Conservation (phyloP, 1,140 invertebrate genomes). For the Calliopsis andreniformis region DNA sequence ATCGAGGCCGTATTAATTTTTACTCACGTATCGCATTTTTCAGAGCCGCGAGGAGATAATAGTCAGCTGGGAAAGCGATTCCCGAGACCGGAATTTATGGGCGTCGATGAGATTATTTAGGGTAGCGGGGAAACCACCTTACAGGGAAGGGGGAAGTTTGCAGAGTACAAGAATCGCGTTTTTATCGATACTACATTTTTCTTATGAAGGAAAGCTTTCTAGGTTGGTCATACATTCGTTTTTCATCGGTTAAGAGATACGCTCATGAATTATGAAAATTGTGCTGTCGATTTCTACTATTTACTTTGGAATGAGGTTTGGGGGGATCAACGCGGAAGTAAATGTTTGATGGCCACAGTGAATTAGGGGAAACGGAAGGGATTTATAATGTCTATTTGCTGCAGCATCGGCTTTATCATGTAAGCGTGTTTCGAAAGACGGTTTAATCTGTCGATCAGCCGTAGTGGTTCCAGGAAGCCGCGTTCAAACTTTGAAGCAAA, state of each 20-base stretch:
- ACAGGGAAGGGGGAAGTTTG: neutral
- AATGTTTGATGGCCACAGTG: slow-evolving; percentile 39
- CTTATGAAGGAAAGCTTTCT: too few species aligned
- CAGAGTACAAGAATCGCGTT: neutral
- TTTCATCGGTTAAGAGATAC: too few species aligned
- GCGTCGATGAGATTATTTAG: slow-evolving; percentile 20
- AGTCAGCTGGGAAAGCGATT: neutral
- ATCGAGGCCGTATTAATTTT: slow-evolving; percentile 33
- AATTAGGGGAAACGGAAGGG: slow-evolving; percentile 13
- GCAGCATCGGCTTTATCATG: slow-evolving; percentile 5
- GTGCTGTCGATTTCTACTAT: slow-evolving; percentile 1
- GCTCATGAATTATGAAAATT: slow-evolving; percentile 28
- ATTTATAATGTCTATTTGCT: slow-evolving; percentile 30
- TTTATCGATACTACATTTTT: slow-evolving; percentile 21
- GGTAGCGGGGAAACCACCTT: neutral
- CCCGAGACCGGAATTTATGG: slow-evolving; percentile 19
- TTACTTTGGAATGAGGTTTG: slow-evolving; percentile 29
- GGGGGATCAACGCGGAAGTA: slow-evolving; percentile 26
- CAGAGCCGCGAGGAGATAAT: slow-evolving; percentile 24
- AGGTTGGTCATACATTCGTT: too few species aligned
- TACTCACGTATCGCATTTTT: slow-evolving; percentile 44
- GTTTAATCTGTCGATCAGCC: slow-evolving; percentile 55
- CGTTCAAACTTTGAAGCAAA: slow-evolving; percentile 45
- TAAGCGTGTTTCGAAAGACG: slow-evolving; percentile 46
- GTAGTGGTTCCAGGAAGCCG: slow-evolving; percentile 24